phyloP scores from a whole-genome alignment of 2,113 vertebrate species.

The Hippolais icterina region DNA sequence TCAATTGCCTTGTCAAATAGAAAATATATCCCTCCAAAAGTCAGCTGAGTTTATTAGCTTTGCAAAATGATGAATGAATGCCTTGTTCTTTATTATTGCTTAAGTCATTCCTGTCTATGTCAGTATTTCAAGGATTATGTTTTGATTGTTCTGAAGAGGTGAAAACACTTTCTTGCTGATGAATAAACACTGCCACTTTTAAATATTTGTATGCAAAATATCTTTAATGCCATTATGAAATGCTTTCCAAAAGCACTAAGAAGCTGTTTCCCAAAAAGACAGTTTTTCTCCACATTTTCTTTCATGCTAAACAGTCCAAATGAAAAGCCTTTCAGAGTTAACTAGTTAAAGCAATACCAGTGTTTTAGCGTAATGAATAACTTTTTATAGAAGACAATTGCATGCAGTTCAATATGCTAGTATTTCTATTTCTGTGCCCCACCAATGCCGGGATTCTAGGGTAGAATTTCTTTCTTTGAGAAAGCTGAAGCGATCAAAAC shows the following conservation, averaged over 20 bases:
- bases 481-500: constrained; percentile 84
- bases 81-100: constrained; percentile 77
- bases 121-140: constrained; percentile 79
- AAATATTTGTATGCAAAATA: constrained; percentile 80
- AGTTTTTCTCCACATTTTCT: constrained; percentile 74
- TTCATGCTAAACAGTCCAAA: constrained; percentile 75
- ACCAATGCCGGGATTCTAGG: constrained; percentile 67
- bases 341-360: constrained; percentile 82
- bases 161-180: constrained; percentile 75
- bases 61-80: constrained; percentile 71
- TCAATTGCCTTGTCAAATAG: constrained; percentile 27
- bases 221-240: constrained; percentile 75
- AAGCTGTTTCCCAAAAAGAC: constrained; percentile 66
- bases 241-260: constrained; percentile 74
- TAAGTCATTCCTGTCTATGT: constrained; percentile 75
- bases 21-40: constrained; percentile 51
- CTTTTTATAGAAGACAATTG: constrained; percentile 77
- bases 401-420: constrained; percentile 65
- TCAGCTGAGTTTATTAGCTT: constrained; percentile 72
- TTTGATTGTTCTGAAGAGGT: constrained; percentile 76
- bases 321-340: constrained; percentile 83
- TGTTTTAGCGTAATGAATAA: constrained; percentile 87
- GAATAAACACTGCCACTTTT: constrained; percentile 77
- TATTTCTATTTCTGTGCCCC: constrained; percentile 77
- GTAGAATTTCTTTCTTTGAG: constrained; percentile 87